Base-by-base conservation (phyloP, 2,888 invertebrate species). In the Cataglyphis livida region DNA sequence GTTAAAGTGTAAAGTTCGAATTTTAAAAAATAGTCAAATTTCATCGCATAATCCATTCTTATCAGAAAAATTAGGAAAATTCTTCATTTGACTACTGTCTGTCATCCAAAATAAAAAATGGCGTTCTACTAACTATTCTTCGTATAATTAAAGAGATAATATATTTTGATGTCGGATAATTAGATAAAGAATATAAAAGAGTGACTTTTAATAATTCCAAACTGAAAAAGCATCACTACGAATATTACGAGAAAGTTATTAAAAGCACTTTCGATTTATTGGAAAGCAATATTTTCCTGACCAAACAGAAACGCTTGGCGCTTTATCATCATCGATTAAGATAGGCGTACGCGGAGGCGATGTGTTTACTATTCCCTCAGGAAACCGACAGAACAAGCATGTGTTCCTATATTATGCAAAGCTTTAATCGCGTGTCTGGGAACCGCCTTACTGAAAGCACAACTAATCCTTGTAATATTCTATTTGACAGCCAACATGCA, bases 371-470 rank as follows among this genome's bases (percentile, higher is more conserved):
- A 78, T 48, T 79, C 84, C 84, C 86, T 25, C 32, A 71, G 76
- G 70, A 62, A 65, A 38, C 57, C 68, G 73, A 48, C 64, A 15
- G 61, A 54, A 41, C 62, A 73, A 66, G 57, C 84, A 62, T 62
- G 65, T 70, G 83, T 81, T 85, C 85, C 84, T 86, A 78, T 85
- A 91, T 92, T 89, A 90, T 89, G 86, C 88, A 91, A 66, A 61
- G 78, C 82, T 85, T 90, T 92, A 91, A 92, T 91, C 84, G 85
- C 84, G 62, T 83, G 68, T 82, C 38, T 61, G 87, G 88, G 83
- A 85, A 79, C 79, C 70, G 54, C 57, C 73, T 85, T 70, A 84
- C 85, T 84, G 70, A 86, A 66, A 68, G 75, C 82, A 51, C 51
- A 82, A 81, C 21, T 66, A 65, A 59, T 81, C 18, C 73, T 64